Evolutionary conservation across 2,113 vertebrate species (phyloP).

Genomic region (Cathartes aura): DNA sequence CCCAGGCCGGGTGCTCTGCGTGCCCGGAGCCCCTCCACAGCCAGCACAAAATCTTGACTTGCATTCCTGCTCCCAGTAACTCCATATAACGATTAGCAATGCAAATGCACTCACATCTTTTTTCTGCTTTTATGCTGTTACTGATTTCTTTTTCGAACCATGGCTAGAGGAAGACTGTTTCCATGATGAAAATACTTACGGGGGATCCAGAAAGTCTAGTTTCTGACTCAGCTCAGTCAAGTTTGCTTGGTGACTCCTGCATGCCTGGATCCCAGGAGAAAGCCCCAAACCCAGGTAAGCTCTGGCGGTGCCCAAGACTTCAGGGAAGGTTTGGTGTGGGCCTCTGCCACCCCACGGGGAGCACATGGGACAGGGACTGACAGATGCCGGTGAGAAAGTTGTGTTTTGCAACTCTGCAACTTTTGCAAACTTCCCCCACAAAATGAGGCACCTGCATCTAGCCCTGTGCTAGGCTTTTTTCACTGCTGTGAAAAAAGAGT

Average conservation of each 20-base stretch:
- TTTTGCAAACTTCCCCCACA: background rate
- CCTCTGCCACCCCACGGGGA: background rate
- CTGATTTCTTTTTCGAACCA: background rate
- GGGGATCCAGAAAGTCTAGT: background rate
- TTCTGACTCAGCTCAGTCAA: background rate
- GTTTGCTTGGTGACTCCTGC: background rate
- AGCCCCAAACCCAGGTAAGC: background rate
- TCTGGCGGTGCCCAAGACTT: background rate
- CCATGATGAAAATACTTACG: background rate
- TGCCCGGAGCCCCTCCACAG: background rate
- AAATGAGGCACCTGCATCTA: background rate
- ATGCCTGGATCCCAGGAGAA: background rate
- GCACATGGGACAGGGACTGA: fast-evolving
- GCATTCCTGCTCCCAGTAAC: background rate
- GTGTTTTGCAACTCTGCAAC: background rate
- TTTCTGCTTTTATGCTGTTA: background rate
- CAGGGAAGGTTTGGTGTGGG: background rate
- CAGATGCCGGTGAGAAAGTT: background rate
- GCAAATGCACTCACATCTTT: background rate
- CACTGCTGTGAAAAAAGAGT: background rate
- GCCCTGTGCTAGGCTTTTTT: no score
- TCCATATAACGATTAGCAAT: background rate
- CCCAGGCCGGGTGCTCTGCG: background rate
- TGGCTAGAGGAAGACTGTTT: background rate
- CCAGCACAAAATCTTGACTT: background rate